These are phyloP conservation scores for Teleiodes luculella DNA, from an alignment of 2,888 invertebrate genomes.

Conservation along the genomic window DNA sequence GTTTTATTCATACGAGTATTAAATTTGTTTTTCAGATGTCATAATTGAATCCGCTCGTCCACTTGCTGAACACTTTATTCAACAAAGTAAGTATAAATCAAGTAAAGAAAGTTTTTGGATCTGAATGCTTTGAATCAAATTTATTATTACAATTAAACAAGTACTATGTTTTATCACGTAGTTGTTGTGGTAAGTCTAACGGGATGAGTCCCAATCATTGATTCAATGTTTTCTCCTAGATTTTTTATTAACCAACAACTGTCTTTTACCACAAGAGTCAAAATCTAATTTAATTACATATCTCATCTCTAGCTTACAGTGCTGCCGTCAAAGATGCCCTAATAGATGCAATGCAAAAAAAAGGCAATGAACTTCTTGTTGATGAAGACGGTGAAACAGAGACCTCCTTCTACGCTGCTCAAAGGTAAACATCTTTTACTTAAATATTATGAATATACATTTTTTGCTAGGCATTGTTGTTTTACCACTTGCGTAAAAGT, in stretches of 20 bases:
- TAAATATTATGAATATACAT: too few species aligned
- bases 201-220: too few species aligned
- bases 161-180: too few species aligned
- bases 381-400: constrained; percentile 50
- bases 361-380: constrained; percentile 54
- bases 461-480: too few species aligned
- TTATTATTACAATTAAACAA: too few species aligned
- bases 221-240: too few species aligned
- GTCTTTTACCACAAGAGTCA: neutral
- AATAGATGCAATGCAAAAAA: constrained; percentile 64
- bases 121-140: too few species aligned
- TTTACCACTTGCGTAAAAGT: too few species aligned
- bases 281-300: neutral
- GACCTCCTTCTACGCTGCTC: constrained; percentile 62
- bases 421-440: too few species aligned
- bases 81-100: constrained; percentile 55
- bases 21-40: constrained; percentile 57
- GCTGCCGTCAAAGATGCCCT: constrained; percentile 46
- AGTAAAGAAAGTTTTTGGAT: too few species aligned
- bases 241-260: too few species aligned
- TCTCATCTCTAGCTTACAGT: constrained; percentile 45
- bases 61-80: constrained; percentile 55
- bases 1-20: neutral
- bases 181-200: too few species aligned
- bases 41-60: constrained; percentile 55